Conservation (phyloP, 2,888 invertebrate genomes). For the Callinectes sapidus region DNA sequence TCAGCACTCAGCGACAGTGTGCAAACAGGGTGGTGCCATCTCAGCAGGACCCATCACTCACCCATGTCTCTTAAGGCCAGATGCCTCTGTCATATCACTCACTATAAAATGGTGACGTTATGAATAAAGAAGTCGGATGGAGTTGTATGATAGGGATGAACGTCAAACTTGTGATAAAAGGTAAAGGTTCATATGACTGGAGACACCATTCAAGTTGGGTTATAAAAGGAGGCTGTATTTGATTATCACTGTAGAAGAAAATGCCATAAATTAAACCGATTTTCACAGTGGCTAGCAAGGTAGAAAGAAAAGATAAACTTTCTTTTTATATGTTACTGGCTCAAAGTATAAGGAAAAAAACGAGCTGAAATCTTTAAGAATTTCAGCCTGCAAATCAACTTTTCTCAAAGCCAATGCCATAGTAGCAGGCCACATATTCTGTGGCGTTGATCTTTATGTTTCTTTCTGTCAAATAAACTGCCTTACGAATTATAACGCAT, state of each 20-base stretch:
- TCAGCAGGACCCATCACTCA: neutral
- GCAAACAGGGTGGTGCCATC: neutral
- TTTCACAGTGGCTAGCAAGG: too few species aligned
- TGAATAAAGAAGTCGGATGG: too few species aligned
- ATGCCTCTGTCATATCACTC: neutral
- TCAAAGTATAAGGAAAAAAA: neutral
- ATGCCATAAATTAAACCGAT: too few species aligned
- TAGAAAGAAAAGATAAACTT: too few species aligned
- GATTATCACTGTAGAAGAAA: too few species aligned
- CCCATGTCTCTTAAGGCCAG: neutral
- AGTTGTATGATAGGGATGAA: too few species aligned
- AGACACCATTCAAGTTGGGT: too few species aligned
- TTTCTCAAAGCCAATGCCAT: neutral
- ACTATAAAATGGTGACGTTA: neutral
- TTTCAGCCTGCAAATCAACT: neutral
- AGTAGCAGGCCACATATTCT: neutral
- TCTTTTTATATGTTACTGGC: neutral
- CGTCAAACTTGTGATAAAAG: too few species aligned
- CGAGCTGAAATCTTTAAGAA: neutral
- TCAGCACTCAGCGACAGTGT: neutral
- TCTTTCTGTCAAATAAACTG: neutral
- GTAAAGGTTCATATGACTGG: too few species aligned
- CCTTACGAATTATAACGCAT: neutral
- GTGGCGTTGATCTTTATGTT: neutral
- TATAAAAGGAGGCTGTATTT: too few species aligned